Percentiles rank a stretch among this genome's conserved stretches.
These are phyloP conservation scores for Thera obeliscata DNA, from an alignment of 2,888 invertebrate genomes.

Conservation along the genomic window DNA sequence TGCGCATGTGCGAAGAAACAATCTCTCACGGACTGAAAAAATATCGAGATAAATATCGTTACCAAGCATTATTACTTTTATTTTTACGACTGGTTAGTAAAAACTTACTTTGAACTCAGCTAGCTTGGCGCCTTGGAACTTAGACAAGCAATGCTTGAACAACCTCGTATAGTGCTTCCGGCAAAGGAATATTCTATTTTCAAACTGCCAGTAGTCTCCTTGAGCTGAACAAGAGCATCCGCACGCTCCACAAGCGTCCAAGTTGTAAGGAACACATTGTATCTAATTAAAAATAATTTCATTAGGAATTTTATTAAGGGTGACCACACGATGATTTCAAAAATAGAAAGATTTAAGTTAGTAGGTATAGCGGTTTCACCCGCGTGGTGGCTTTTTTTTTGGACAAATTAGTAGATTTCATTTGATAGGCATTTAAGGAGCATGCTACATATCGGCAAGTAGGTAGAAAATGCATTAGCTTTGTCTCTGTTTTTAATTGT, in stretches of 20 bases:
- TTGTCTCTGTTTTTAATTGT: no score
- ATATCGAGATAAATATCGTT: constrained; percentile 17
- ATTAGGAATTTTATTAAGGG: not conserved
- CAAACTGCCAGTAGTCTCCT: constrained; percentile 86
- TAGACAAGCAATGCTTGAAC: constrained; percentile 72
- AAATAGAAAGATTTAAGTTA: no score
- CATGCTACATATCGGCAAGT: no score
- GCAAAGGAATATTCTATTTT: constrained; percentile 76
- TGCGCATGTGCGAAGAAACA: constrained; percentile 81
- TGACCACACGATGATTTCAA: no score
- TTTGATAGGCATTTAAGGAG: no score
- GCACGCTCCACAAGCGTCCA: constrained; percentile 74
- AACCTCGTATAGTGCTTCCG: constrained; percentile 70
- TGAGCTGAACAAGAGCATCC: constrained; percentile 76
- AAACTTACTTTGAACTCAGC: constrained; percentile 73
- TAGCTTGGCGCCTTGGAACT: constrained; percentile 72
- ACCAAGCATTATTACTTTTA: no score
- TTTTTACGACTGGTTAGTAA: not conserved
- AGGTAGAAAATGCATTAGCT: no score
- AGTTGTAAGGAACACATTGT: constrained; percentile 80
- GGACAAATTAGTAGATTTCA: no score
- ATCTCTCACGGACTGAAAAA: constrained; percentile 74
- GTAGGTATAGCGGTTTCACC: no score
- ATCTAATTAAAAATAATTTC: constrained; percentile 55
- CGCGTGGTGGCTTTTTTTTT: no score